Evolutionary conservation across 2,797 vertebrate species (phyloP).

Genomic region (Eurystomus glaucurus): DNA sequence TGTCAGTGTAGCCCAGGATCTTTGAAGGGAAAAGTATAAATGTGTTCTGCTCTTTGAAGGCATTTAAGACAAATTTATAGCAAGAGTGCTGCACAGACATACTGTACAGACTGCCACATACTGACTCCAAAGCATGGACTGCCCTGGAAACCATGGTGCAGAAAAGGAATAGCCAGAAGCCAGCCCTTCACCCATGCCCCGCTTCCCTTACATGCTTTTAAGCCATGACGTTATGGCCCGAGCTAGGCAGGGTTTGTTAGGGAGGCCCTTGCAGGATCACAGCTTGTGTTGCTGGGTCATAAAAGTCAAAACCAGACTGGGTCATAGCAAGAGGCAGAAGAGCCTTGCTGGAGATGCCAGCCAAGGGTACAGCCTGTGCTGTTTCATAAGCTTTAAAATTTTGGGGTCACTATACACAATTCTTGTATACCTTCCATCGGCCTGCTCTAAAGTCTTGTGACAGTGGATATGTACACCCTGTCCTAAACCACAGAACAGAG

Average conservation of each 20-base stretch:
- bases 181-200: not conserved
- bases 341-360: not conserved
- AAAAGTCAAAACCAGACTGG: no score
- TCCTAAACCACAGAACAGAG: not conserved
- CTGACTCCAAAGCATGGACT: not conserved
- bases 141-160: not conserved
- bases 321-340: not conserved
- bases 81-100: not conserved
- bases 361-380: not conserved
- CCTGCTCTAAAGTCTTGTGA: not conserved
- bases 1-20: not conserved
- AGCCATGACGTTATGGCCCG: fast-evolving
- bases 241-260: not conserved
- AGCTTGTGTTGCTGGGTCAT: fast-evolving
- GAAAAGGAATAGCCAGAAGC: not conserved
- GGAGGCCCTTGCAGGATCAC: not conserved
- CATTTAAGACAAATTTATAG: not conserved
- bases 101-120: not conserved
- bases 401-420: not conserved
- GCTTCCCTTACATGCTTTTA: not conserved
- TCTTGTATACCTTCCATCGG: not conserved
- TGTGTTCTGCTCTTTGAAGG: not conserved
- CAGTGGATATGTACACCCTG: fast-evolving
- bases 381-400: not conserved
- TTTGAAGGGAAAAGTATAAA: not conserved